phyloP scores from a whole-genome alignment of 2,888 invertebrate species.

The Anthophora plumipes region DNA sequence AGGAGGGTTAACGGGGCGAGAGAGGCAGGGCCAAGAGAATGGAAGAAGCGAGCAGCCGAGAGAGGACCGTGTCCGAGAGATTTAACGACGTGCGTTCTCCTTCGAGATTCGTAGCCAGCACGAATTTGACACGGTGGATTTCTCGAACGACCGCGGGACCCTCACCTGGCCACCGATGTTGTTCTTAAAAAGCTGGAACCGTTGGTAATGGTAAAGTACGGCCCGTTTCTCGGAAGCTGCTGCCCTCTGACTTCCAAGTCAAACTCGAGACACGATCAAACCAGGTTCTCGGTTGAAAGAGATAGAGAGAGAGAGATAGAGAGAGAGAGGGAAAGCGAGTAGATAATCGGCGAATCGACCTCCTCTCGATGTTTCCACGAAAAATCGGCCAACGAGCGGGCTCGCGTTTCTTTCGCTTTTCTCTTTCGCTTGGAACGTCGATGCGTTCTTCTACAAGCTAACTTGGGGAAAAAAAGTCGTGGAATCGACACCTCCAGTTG shows the following conservation, averaged over 20 bases:
- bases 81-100: conserved; percentile 72
- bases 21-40: conserved; percentile 30
- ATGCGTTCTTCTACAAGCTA: too few species aligned
- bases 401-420: too few species aligned
- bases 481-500: conserved; percentile 69
- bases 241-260: conserved; percentile 61
- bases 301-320: too few species aligned
- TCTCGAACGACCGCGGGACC: conserved; percentile 60
- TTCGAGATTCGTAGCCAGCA: conserved; percentile 66
- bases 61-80: conserved; percentile 70
- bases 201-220: conserved; percentile 53
- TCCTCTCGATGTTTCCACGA: not conserved
- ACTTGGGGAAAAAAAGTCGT: conserved; percentile 52
- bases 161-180: conserved; percentile 67
- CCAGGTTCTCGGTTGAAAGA: conserved; percentile 26
- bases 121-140: conserved; percentile 77
- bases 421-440: too few species aligned
- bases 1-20: conserved; percentile 10
- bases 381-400: not conserved
- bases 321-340: not conserved
- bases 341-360: conserved; percentile 52
- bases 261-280: conserved; percentile 30
- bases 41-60: conserved; percentile 49
- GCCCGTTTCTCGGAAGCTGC: conserved; percentile 63
- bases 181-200: conserved; percentile 54